These are phyloP conservation scores for Scrobipalpa costella DNA, from an alignment of 2,888 invertebrate genomes.

Conservation along the genomic window DNA sequence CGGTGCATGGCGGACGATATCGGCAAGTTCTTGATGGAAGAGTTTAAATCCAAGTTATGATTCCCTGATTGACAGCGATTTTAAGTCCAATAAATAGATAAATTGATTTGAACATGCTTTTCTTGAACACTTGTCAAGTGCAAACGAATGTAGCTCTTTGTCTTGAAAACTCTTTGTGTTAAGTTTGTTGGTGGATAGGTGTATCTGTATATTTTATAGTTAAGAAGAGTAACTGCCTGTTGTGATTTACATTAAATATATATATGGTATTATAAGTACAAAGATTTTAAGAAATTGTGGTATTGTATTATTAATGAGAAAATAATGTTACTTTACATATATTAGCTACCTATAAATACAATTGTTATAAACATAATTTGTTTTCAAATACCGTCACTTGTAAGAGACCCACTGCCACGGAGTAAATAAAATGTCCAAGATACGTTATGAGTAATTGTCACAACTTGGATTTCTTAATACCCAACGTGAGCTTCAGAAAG, in stretches of 20 bases:
- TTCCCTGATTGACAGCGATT: not conserved
- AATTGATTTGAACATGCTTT: too few species aligned
- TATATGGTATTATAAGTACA: not conserved
- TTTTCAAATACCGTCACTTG: not conserved
- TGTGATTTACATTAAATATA: too few species aligned
- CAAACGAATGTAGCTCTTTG: too few species aligned
- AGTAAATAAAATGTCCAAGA: not conserved
- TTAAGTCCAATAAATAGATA: not conserved
- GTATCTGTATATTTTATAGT: too few species aligned
- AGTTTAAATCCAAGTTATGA: constrained; percentile 29
- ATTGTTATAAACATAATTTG: not conserved
- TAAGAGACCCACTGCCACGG: constrained; percentile 1
- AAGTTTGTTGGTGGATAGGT: too few species aligned
- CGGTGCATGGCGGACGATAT: constrained; percentile 72
- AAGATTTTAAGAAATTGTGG: not conserved
- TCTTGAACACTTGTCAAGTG: too few species aligned
- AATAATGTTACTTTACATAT: not conserved
- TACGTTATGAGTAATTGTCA: constrained; percentile 1
- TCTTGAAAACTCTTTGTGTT: too few species aligned
- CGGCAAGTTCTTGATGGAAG: constrained; percentile 48
- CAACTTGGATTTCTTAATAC: constrained; percentile 40
- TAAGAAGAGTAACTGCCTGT: too few species aligned
- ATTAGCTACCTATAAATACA: not conserved
- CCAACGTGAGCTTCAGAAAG: constrained; percentile 54
- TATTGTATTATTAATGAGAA: not conserved